These are phyloP conservation scores for mouse (Mus musculus) DNA, from an alignment of 2,113 vertebrate species.

Conservation along the genomic window DNA sequence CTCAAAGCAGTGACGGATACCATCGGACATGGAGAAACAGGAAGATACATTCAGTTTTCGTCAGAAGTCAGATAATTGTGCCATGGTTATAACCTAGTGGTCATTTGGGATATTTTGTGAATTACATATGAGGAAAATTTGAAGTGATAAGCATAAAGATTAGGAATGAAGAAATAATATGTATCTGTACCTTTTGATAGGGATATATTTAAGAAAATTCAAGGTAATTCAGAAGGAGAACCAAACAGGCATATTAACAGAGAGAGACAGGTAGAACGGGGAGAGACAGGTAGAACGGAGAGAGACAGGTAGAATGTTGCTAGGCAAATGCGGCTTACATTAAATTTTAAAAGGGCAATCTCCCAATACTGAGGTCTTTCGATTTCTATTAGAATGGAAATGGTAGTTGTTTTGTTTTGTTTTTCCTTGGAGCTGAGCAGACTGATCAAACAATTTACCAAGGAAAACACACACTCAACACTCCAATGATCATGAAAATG, in stretches of 20 bases:
- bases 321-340: neutral
- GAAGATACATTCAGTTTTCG: neutral
- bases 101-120: neutral
- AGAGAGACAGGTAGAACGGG: neutral
- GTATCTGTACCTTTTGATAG: neutral
- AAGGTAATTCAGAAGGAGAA: neutral
- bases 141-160: neutral
- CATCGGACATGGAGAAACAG: neutral
- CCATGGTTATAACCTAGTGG: neutral
- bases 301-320: neutral
- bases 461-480: neutral
- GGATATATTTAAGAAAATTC: neutral
- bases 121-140: neutral
- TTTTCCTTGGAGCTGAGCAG: neutral
- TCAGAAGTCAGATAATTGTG: neutral
- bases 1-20: neutral
- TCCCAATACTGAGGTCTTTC: neutral
- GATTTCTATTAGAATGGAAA: neutral
- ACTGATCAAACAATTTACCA: neutral
- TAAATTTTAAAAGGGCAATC: neutral
- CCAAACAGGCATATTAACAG: neutral
- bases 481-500: conserved; percentile 6
- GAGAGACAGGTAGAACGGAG: too few relatives aligned
- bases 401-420: neutral
- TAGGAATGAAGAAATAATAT: neutral